Evolutionary conservation across 2,113 vertebrate species (phyloP).

Genomic region (Pomatorhinus ruficollis): DNA sequence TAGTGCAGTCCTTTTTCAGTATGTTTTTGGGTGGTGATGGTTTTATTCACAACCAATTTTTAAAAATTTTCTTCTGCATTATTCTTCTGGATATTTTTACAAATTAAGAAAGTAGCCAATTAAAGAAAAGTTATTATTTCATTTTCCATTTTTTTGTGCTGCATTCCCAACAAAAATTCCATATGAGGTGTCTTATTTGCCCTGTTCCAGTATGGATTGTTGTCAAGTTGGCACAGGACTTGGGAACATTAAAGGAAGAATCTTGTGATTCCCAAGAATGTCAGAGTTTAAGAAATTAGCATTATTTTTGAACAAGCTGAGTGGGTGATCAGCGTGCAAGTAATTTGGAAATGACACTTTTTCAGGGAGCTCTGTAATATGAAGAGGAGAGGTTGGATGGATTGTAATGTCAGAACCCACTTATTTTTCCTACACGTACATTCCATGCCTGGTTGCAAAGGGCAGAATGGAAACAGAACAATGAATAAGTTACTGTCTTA

Average conservation of each 20-base stretch:
- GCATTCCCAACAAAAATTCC: not conserved
- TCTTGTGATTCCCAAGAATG: constrained; percentile 57
- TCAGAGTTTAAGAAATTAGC: not conserved
- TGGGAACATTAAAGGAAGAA: constrained; percentile 19
- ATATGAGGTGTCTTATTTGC: not conserved
- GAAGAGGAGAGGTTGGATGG: not conserved
- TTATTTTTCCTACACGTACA: constrained; percentile 2
- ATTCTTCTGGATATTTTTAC: not conserved
- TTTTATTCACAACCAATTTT: not conserved
- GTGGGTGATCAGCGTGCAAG: not conserved
- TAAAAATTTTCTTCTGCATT: not conserved
- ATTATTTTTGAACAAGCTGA: not conserved
- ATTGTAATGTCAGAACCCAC: constrained; percentile 8
- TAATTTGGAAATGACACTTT: not conserved
- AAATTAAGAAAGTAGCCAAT: not conserved
- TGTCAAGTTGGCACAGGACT: not conserved
- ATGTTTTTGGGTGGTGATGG: not conserved
- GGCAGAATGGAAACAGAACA: not conserved
- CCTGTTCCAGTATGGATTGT: not conserved
- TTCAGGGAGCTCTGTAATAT: not conserved
- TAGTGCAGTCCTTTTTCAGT: not conserved
- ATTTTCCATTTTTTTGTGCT: not conserved
- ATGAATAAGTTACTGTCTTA: not conserved
- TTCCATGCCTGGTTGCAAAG: not conserved
- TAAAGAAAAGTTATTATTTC: not conserved